Conservation (phyloP, 1,140 invertebrate species). For the Pentalonia nigronervosa region DNA sequence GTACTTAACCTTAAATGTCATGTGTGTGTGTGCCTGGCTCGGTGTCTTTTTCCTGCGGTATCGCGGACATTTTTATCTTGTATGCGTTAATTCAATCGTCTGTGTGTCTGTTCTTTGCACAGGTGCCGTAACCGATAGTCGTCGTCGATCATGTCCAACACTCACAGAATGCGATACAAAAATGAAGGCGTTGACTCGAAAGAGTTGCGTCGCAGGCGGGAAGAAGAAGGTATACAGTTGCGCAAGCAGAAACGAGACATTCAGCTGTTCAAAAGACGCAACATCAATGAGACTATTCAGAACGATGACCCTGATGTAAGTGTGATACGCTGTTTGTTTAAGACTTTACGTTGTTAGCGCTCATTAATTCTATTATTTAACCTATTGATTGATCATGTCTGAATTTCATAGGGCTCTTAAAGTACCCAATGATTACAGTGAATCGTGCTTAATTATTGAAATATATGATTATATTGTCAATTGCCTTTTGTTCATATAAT, state of each 20-base stretch:
- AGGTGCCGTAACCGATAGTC: neutral
- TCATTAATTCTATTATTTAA: neutral
- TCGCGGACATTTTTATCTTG: neutral
- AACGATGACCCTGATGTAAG: conserved; percentile 66
- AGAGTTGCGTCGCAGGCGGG: conserved; percentile 87
- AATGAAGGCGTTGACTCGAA: conserved; percentile 90
- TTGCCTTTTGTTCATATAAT: neutral
- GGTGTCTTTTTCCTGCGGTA: neutral
- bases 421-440: neutral
- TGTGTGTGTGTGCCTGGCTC: no score
- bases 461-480: neutral
- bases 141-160: conserved; percentile 12
- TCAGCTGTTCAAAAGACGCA: conserved; percentile 89
- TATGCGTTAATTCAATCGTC: neutral
- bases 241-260: conserved; percentile 95
- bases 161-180: conserved; percentile 94
- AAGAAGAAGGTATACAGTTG: conserved; percentile 95
- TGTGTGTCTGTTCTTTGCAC: neutral
- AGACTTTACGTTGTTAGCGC: neutral
- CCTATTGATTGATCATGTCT: neutral
- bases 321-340: conserved; percentile 59
- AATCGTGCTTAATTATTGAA: neutral
- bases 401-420: neutral
- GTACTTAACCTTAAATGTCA: conserved; percentile 48
- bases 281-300: conserved; percentile 73